Percentiles rank a stretch among this genome's conserved stretches.
Evolutionary conservation across 2,113 vertebrate genomes (phyloP).

Genomic region (Podilymbus podiceps): DNA sequence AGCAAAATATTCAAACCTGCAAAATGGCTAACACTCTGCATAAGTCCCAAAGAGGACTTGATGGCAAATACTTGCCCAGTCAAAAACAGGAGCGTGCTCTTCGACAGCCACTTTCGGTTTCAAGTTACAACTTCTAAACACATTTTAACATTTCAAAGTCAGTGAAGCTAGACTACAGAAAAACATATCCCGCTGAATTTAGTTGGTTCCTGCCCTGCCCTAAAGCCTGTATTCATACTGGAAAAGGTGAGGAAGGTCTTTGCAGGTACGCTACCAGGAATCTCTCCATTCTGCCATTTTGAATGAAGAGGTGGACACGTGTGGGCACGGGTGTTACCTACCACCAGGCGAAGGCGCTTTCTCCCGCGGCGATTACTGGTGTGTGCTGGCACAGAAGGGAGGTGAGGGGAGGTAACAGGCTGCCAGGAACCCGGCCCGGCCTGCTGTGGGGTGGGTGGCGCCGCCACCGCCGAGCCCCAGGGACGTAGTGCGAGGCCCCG

Average conservation of each 20-base stretch:
- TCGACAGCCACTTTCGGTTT: not conserved
- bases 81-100: not conserved
- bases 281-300: not conserved
- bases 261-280: not conserved
- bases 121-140: not conserved
- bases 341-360: fast-evolving
- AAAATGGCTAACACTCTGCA: no score
- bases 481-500: fast-evolving
- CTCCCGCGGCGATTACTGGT: no score
- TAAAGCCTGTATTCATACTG: not conserved
- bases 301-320: not conserved
- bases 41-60: not conserved
- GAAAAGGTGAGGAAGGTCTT: not conserved
- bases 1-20: not conserved
- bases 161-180: not conserved
- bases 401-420: fast-evolving
- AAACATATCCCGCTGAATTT: not conserved
- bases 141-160: not conserved
- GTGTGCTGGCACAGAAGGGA: not conserved
- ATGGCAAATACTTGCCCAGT: not conserved
- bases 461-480: fast-evolving
- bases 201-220: not conserved
- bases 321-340: fast-evolving
- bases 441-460: not conserved
- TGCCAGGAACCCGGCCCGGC: not conserved